Conservation (phyloP, 2,113 vertebrate species). For the Silurus glanis region DNA sequence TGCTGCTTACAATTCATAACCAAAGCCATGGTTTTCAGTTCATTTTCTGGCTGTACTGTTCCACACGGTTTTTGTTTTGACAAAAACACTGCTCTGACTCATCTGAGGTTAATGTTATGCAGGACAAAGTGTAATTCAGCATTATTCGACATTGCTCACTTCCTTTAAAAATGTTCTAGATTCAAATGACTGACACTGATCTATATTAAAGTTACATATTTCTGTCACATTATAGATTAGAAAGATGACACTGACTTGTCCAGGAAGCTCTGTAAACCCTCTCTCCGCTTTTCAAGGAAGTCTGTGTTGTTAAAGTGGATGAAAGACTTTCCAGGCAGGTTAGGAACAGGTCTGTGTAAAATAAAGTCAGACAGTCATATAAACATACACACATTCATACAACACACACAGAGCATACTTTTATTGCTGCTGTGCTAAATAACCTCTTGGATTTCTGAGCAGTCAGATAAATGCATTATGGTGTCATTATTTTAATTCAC, state of each 20-base stretch:
- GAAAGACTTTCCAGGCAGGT: conserved; percentile 85
- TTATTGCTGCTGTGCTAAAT: background rate
- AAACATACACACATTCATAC: background rate
- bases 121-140: background rate
- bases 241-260: conserved; percentile 75
- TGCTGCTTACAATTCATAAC: background rate
- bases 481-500: background rate
- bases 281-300: conserved; percentile 87
- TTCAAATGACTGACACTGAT: background rate
- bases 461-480: background rate
- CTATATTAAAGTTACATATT: background rate
- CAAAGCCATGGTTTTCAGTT: background rate
- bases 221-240: background rate
- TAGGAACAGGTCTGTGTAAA: conserved; percentile 83
- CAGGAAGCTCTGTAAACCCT: conserved; percentile 88
- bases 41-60: background rate
- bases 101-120: background rate
- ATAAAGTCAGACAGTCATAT: background rate
- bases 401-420: background rate
- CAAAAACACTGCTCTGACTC: background rate
- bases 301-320: conserved; percentile 84
- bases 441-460: background rate
- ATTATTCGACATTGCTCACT: background rate
- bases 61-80: background rate
- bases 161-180: background rate